Percentiles rank a stretch among this genome's conserved stretches.
Evolutionary conservation across 2,113 vertebrate species (phyloP).

Genomic region (Pavo muticus): DNA sequence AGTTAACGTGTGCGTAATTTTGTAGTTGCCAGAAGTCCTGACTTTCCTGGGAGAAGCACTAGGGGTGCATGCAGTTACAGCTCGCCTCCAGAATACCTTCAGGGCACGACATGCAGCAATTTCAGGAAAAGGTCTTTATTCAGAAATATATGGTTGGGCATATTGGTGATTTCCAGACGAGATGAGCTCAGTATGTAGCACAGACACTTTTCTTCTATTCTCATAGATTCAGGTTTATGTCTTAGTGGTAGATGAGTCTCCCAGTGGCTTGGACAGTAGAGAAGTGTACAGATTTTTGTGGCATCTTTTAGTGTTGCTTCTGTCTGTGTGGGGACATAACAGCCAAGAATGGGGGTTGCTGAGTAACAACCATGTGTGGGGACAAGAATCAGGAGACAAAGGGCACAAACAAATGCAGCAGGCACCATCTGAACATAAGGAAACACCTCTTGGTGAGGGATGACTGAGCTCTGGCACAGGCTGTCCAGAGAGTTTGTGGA

Average conservation of each 20-base stretch:
- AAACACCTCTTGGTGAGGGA: not conserved
- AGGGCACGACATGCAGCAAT: not conserved
- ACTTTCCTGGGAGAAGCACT: not conserved
- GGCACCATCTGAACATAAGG: not conserved
- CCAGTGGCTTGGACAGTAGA: not conserved
- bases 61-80: not conserved
- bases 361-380: not conserved
- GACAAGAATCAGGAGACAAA: not conserved
- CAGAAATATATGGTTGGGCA: fast-evolving
- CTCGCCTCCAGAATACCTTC: not conserved
- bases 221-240: not conserved
- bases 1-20: not conserved
- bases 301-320: not conserved
- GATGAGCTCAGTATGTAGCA: not conserved
- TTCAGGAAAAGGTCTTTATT: not conserved
- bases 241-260: not conserved
- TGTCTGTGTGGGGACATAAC: not conserved
- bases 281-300: not conserved
- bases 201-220: not conserved
- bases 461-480: not conserved
- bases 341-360: fast-evolving
- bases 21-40: not conserved
- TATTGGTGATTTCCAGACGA: not conserved
- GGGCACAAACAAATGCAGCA: not conserved
- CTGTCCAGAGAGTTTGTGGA: not conserved